phyloP scores from a whole-genome alignment of 2,113 vertebrate species.

The Lipotes vexillifer region DNA sequence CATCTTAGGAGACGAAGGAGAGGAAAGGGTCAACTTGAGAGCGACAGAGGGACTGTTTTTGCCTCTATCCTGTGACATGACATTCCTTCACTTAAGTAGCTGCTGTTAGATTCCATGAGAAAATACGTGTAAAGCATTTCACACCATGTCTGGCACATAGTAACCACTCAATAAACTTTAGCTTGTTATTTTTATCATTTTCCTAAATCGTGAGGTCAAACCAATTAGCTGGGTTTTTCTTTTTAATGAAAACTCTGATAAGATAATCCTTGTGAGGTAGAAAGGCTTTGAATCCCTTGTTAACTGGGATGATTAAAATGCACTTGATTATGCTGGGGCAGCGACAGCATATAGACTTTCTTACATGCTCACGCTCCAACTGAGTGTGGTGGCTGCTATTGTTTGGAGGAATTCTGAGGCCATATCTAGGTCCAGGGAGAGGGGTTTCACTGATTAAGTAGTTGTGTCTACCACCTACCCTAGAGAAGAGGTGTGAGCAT shows the following conservation, averaged over 20 bases:
- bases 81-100: background rate
- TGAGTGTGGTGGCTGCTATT: accelerated
- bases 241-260: slow-evolving; percentile 41
- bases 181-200: background rate
- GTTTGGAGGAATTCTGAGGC: background rate
- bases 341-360: background rate
- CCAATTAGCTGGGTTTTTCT: slow-evolving; percentile 16
- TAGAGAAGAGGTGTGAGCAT: background rate
- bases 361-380: background rate
- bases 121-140: background rate
- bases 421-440: background rate
- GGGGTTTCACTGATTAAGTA: background rate
- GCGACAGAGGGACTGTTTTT: background rate
- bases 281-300: background rate
- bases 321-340: background rate
- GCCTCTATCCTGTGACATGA: background rate
- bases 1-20: background rate
- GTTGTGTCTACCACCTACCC: accelerated
- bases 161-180: slow-evolving; percentile 6
- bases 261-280: background rate
- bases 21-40: background rate
- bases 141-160: background rate
- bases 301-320: background rate
- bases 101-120: background rate
- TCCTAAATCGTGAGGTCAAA: slow-evolving; percentile 11